These are phyloP conservation scores for Eupelmus urozonus DNA, from an alignment of 2,888 invertebrate genomes.

Conservation along the genomic window DNA sequence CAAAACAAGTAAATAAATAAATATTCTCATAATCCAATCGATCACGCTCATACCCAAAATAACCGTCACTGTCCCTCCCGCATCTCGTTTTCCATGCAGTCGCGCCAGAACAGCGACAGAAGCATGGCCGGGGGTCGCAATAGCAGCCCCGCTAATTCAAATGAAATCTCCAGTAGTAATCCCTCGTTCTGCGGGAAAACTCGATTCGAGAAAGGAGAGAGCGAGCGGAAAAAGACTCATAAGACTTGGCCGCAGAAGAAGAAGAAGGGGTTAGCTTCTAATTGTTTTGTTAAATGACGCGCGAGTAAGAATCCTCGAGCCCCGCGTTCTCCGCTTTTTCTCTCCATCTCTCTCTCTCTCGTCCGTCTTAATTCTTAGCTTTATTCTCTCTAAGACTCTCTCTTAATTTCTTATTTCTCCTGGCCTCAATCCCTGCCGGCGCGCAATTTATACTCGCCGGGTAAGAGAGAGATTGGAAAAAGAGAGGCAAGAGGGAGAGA, in stretches of 20 bases:
- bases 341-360: slow-evolving; percentile 60
- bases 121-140: not conserved
- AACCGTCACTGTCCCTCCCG: too few species aligned
- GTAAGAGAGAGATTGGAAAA: too few species aligned
- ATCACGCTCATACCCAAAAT: too few species aligned
- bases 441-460: slow-evolving; percentile 11
- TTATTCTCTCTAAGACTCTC: slow-evolving; percentile 78
- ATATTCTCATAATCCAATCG: too few species aligned
- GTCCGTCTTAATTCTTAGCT: slow-evolving; percentile 77
- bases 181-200: slow-evolving; percentile 55
- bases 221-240: slow-evolving; percentile 12
- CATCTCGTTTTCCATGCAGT: slow-evolving; percentile 24
- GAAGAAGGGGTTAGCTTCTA: slow-evolving; percentile 77
- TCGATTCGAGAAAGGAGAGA: slow-evolving; percentile 40
- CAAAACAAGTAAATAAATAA: too few species aligned
- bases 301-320: slow-evolving; percentile 77
- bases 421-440: slow-evolving; percentile 63
- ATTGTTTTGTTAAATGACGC: slow-evolving; percentile 78
- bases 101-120: not conserved
- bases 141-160: slow-evolving; percentile 55
- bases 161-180: slow-evolving; percentile 54
- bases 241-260: slow-evolving; percentile 66
- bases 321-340: slow-evolving; percentile 66
- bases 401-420: slow-evolving; percentile 77
- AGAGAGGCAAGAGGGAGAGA: slow-evolving; percentile 38